Evolutionary conservation across 30 jellyfish, hydroid and myxozoan genomes (phyloP).

Genomic region (Aurelia aurita complex sp. Pacific): DNA sequence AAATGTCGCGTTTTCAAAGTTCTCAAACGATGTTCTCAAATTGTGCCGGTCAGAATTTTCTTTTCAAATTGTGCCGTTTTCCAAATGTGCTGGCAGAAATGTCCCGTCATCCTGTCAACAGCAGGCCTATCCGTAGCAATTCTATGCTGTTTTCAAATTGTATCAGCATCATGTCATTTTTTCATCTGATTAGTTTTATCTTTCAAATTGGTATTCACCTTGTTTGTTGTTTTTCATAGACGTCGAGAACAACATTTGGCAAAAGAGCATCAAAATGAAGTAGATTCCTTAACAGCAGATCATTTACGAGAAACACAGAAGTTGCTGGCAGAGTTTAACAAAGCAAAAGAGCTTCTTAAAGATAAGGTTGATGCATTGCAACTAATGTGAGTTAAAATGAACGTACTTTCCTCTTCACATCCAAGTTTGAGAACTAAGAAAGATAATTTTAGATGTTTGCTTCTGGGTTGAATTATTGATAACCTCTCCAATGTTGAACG

Average conservation of each 20-base stretch:
- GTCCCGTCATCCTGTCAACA: too few species aligned
- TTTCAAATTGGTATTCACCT: too few species aligned
- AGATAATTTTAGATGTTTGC: neutral
- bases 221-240: constrained; percentile 16
- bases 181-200: too few species aligned
- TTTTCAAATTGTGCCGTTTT: too few species aligned
- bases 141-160: too few species aligned
- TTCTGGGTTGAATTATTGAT: neutral
- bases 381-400: constrained; percentile 38
- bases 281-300: constrained; percentile 70
- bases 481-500: neutral
- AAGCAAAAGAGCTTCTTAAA: constrained; percentile 53
- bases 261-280: constrained; percentile 69
- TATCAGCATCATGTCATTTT: too few species aligned
- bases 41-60: too few species aligned
- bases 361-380: constrained; percentile 74
- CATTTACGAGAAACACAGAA: constrained; percentile 75
- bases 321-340: constrained; percentile 57
- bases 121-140: too few species aligned
- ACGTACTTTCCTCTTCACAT: neutral
- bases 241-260: constrained; percentile 77
- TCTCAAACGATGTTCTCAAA: too few species aligned
- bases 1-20: too few species aligned
- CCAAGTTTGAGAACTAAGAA: neutral
- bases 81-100: too few species aligned